These are phyloP conservation scores for Dromiciops gliroides DNA, from an alignment of 2,113 vertebrate genomes.

Conservation along the genomic window DNA sequence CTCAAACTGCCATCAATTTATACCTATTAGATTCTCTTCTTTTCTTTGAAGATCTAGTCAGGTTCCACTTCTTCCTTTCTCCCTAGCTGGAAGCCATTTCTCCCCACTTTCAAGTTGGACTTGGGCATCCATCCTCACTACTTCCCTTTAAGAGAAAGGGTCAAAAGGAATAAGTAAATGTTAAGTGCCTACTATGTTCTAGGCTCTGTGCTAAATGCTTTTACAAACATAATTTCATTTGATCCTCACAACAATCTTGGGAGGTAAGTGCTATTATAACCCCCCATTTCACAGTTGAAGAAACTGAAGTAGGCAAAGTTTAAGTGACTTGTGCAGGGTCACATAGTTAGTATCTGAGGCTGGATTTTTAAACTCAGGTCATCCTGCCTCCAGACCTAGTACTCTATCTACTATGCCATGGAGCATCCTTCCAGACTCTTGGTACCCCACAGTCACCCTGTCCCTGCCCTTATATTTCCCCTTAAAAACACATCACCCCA, in stretches of 20 bases:
- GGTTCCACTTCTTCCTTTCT: neutral
- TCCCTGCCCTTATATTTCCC: too few relatives aligned
- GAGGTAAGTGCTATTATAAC: neutral
- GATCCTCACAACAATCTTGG: neutral
- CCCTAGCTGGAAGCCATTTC: neutral
- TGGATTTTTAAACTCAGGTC: too few relatives aligned
- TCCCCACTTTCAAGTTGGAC: neutral
- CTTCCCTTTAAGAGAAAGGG: neutral
- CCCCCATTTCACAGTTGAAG: neutral
- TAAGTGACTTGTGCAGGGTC: neutral
- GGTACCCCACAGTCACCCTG: neutral
- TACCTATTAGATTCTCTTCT: neutral
- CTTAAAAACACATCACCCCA: too few relatives aligned
- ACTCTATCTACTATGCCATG: neutral
- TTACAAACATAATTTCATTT: neutral
- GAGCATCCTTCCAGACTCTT: neutral
- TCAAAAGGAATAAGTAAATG: neutral
- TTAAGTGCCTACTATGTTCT: neutral
- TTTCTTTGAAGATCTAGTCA: neutral
- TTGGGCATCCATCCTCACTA: neutral
- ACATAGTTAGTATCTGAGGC: neutral
- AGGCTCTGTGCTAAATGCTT: neutral
- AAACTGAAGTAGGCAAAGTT: neutral
- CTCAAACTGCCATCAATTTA: neutral
- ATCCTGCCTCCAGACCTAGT: neutral